phyloP scores from a whole-genome alignment of 2,888 invertebrate genomes.

The Ochropleura plecta region DNA sequence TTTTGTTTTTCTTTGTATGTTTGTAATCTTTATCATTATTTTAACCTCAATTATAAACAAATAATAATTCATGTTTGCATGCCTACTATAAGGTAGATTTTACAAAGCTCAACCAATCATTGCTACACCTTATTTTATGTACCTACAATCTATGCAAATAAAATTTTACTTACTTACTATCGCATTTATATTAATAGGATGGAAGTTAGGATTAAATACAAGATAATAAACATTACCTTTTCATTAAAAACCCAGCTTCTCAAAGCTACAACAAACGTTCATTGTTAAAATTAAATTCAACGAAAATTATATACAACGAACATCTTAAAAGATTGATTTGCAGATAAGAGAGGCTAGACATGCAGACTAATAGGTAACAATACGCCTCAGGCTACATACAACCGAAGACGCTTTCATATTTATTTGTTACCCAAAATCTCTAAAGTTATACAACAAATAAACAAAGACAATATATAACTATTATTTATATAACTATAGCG shows the following conservation, averaged over 20 bases:
- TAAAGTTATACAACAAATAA: conserved; percentile 27
- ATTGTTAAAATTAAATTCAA: neutral
- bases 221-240: neutral
- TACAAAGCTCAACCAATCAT: no score
- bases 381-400: conserved; percentile 17
- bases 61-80: no score
- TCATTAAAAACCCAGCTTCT: no score
- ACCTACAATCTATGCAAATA: no score
- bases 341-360: neutral
- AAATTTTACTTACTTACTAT: no score
- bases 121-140: no score
- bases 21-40: no score
- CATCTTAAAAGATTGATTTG: neutral
- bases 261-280: neutral
- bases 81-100: no score
- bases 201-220: neutral
- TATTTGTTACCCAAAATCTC: conserved; percentile 23
- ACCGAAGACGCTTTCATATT: conserved; percentile 37
- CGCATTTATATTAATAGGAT: neutral
- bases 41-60: no score
- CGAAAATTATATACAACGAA: neutral
- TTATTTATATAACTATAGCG: no score
- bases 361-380: neutral
- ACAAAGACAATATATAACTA: neutral
- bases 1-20: no score